Conservation (phyloP, 2,797 vertebrate genomes). For the Girardinus metallicus region DNA sequence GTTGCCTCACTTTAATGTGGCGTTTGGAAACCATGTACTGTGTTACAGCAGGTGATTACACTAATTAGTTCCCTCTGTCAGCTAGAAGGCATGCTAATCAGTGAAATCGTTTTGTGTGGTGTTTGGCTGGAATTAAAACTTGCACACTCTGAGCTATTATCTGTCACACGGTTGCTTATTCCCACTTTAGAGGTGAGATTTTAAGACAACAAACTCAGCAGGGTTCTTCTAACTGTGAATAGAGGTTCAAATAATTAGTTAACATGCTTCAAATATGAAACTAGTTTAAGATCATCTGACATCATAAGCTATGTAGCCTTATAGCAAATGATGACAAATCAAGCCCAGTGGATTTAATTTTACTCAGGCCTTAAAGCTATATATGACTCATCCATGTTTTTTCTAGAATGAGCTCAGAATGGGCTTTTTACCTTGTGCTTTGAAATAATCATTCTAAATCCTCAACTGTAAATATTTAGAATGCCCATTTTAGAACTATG, state of each 20-base stretch:
- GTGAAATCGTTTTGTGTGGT: conserved; percentile 48
- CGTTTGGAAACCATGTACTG: conserved; percentile 42
- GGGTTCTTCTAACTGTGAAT: conserved; percentile 16
- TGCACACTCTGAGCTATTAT: conserved; percentile 45
- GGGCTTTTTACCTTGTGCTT: not conserved
- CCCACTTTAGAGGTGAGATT: conserved; percentile 26
- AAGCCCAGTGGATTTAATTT: not conserved
- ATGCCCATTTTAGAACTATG: not conserved
- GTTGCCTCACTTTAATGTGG: conserved; percentile 60
- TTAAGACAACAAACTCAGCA: conserved; percentile 22
- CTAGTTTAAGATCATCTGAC: not conserved
- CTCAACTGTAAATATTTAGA: not conserved
- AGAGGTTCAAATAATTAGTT: conserved; percentile 16
- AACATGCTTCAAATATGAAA: not conserved
- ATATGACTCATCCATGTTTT: not conserved
- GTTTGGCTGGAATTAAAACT: conserved; percentile 57
- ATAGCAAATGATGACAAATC: not conserved
- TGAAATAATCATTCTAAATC: not conserved
- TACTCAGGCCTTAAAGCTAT: not conserved
- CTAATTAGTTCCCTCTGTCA: conserved; percentile 75
- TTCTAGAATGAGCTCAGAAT: not conserved
- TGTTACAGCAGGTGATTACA: conserved; percentile 68
- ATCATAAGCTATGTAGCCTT: not conserved
- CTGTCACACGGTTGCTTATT: conserved; percentile 58
- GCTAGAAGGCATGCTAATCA: conserved; percentile 71